Base-by-base conservation (phyloP, 2,113 vertebrate genomes). In the Datnioides undecimradiatus region DNA sequence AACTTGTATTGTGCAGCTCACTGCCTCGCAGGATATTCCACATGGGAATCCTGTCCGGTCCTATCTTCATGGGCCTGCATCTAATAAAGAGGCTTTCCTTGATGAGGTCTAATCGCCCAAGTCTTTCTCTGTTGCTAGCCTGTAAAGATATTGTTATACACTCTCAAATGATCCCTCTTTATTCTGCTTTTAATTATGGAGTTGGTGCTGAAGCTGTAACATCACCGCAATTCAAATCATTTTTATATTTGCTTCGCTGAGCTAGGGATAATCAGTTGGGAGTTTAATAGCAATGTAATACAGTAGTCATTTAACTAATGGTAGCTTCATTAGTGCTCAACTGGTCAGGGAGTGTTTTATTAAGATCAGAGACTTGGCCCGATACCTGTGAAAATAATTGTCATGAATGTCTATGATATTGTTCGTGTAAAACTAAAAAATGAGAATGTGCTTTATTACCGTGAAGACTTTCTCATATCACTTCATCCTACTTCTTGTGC, bases 291-390 rank as follows among this genome's bases (percentile, higher is more conserved):
- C 19, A 68, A 31, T 57, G 27, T 57, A 67, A 62, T 40, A 25
- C 64, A 49, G 67, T 40, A 49, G 48, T 65, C 54, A 64, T 80
- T 73, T 43, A 46, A 63, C 48, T 75, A 82, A 76, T 77, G n/a
- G 21, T 29, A 11, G 57, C 65, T 38, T 54, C 59, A 69, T 71
- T 48, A 65, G 57, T 21, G 51, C 40, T 19, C 33, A 60, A 11
- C 27, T 41, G 57, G 49, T 33, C 58, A 55, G 5, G 9, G 16
- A 48, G n/a, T 58, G 38, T 73, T 67, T 62, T 38, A 69, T 41
- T 9, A 33, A n/a, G 45, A 60, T 65, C 3, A 43, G 27, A 64
- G 41, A 36, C 27, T 60, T 27, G 29, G 31, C 19, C 21, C 23
- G n/a, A 79, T 52, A 58, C 46, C 27, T 69, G 23, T 57, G 29